phyloP scores from a whole-genome alignment of 1,140 invertebrate genomes.

The Episyrphus balteatus region DNA sequence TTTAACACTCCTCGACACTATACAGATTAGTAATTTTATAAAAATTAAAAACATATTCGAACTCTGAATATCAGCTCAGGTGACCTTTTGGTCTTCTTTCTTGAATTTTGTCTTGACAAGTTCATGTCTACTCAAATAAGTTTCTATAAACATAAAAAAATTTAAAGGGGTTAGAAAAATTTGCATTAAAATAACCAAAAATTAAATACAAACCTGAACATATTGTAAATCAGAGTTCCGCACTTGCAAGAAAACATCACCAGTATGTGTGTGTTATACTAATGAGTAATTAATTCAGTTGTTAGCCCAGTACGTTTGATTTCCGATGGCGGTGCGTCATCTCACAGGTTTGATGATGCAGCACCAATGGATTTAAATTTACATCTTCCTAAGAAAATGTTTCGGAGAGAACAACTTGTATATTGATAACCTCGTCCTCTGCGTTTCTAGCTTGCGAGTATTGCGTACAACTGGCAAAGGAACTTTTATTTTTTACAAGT shows the following conservation, averaged over 20 bases:
- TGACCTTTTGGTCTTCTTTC: conserved; percentile 17
- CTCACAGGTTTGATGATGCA: conserved; percentile 21
- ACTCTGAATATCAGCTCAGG: conserved; percentile 17
- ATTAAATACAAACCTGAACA: conserved; percentile 13
- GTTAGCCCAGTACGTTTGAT: conserved; percentile 9
- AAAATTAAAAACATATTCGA: conserved; percentile 28
- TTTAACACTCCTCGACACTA: conserved; percentile 29
- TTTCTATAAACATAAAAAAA: conserved; percentile 10
- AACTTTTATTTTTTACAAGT: conserved; percentile 20
- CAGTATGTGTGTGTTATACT: conserved; percentile 24
- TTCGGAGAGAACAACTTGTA: conserved; percentile 30
- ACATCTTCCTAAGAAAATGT: conserved; percentile 31
- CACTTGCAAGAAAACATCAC: conserved; percentile 26
- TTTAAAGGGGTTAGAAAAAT: not conserved
- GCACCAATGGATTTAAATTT: conserved; percentile 27
- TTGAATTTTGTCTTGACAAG: conserved; percentile 19
- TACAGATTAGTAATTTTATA: conserved; percentile 10
- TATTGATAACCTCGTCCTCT: conserved; percentile 10
- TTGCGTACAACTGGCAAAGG: conserved; percentile 14
- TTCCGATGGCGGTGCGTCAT: conserved; percentile 17
- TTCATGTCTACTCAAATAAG: conserved; percentile 17
- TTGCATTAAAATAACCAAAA: not conserved
- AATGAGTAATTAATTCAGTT: conserved; percentile 20
- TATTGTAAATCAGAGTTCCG: conserved; percentile 24
- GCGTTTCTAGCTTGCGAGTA: conserved; percentile 17